Conservation (phyloP, 2,113 vertebrate species). For the Verasper variegatus region DNA sequence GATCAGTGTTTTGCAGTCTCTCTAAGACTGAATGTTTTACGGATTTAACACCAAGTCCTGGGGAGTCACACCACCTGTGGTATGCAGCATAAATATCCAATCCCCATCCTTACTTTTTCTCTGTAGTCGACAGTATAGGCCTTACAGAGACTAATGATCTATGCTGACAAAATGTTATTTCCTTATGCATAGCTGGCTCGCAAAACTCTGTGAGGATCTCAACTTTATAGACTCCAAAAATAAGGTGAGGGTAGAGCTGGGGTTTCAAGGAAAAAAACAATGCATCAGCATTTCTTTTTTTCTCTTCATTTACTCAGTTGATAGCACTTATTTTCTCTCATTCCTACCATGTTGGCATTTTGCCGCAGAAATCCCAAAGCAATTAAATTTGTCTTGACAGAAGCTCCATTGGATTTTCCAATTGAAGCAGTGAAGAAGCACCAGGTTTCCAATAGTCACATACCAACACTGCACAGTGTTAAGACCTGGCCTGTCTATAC, state of each 20-base stretch:
- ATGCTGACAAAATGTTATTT: slow-evolving; percentile 58
- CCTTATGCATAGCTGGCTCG: slow-evolving; percentile 29
- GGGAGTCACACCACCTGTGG: slow-evolving; percentile 42
- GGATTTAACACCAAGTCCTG: slow-evolving; percentile 25
- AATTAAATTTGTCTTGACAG: slow-evolving; percentile 53
- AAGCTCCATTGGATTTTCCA: slow-evolving; percentile 50
- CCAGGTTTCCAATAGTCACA: slow-evolving; percentile 10
- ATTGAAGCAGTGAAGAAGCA: slow-evolving; percentile 18
- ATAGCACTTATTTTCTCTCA: slow-evolving; percentile 18
- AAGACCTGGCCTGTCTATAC: background rate
- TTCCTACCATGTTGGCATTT: slow-evolving; percentile 1
- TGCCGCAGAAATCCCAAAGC: slow-evolving; percentile 50
- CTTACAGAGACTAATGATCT: slow-evolving; percentile 57
- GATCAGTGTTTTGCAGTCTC: background rate
- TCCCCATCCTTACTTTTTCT: background rate
- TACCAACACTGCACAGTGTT: background rate
- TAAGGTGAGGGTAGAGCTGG: background rate
- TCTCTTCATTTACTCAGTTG: background rate
- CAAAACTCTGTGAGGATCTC: slow-evolving; percentile 29
- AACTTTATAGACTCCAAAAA: slow-evolving; percentile 23
- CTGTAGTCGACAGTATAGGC: slow-evolving; percentile 20
- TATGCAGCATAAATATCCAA: slow-evolving; percentile 1
- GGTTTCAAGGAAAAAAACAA: slow-evolving; percentile 9
- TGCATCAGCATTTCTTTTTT: slow-evolving; percentile 30
- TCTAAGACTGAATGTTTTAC: slow-evolving; percentile 15